Conservation (phyloP, 2,797 vertebrate genomes). For the Sebastes baramenuke region DNA sequence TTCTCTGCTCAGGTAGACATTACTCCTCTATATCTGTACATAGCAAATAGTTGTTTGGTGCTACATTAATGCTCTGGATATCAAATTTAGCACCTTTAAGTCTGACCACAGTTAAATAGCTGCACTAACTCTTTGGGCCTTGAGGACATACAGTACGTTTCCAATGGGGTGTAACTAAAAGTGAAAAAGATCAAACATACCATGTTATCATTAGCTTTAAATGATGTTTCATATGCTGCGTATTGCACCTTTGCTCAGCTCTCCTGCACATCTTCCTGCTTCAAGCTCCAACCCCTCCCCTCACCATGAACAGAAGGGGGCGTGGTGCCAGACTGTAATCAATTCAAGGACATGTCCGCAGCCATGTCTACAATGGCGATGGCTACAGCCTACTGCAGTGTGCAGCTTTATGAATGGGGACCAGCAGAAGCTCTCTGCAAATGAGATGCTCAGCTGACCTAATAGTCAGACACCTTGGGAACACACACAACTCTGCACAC, state of each 20-base stretch:
- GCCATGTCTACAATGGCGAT: slow-evolving; percentile 52
- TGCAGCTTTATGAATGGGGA: slow-evolving; percentile 32
- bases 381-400: slow-evolving; percentile 42
- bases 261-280: background rate
- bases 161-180: background rate
- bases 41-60: too few relatives aligned
- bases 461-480: background rate
- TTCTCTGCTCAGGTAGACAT: too few relatives aligned
- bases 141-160: background rate
- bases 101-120: background rate
- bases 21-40: too few relatives aligned
- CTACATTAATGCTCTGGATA: too few relatives aligned
- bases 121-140: background rate
- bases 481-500: background rate
- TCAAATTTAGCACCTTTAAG: background rate
- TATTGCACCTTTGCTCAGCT: background rate
- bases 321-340: slow-evolving; percentile 38
- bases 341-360: slow-evolving; percentile 66
- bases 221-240: background rate
- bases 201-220: background rate
- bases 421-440: slow-evolving; percentile 9
- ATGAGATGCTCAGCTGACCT: slow-evolving; percentile 18
- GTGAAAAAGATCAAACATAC: background rate
- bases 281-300: slow-evolving; percentile 19
- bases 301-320: slow-evolving; percentile 3